Evolutionary conservation across 2,797 vertebrate genomes (phyloP).

Genomic region (Antennarius maculatus): DNA sequence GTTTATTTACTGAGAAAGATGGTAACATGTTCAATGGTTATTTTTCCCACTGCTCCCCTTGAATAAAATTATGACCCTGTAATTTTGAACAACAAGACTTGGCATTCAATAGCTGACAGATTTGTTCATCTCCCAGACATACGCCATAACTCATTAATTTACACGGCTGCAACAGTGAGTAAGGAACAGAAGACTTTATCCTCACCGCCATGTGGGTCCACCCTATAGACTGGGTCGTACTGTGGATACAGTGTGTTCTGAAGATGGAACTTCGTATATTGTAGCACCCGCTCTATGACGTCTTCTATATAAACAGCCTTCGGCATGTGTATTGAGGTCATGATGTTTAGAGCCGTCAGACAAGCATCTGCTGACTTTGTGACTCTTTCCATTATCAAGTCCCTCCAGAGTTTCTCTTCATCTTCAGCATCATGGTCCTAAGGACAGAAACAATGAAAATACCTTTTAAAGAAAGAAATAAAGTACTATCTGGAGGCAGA

Average conservation of each 20-base stretch:
- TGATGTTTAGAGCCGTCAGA: constrained; percentile 95
- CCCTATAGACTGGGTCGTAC: constrained; percentile 96
- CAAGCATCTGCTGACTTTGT: constrained; percentile 98
- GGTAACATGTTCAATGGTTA: too few species aligned
- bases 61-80: neutral
- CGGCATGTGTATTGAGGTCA: constrained; percentile 97
- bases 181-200: neutral
- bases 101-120: neutral
- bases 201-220: constrained; percentile 94
- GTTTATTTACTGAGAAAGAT: too few species aligned
- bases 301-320: constrained; percentile 99
- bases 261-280: constrained; percentile 97
- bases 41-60: too few species aligned
- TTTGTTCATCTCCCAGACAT: constrained; percentile 1
- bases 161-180: neutral
- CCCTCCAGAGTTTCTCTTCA: constrained; percentile 96
- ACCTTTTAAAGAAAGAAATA: constrained; percentile 12
- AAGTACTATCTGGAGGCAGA: neutral
- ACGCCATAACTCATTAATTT: neutral
- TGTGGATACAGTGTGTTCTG: constrained; percentile 97
- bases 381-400: constrained; percentile 98
- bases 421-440: constrained; percentile 97
- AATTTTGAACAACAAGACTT: neutral
- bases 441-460: constrained; percentile 8
- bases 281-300: constrained; percentile 95